Evolutionary conservation across 2,113 vertebrate species (phyloP), one percentile per base, ranked within the genome.

Genomic region (Eptesicus fuscus): DNA sequence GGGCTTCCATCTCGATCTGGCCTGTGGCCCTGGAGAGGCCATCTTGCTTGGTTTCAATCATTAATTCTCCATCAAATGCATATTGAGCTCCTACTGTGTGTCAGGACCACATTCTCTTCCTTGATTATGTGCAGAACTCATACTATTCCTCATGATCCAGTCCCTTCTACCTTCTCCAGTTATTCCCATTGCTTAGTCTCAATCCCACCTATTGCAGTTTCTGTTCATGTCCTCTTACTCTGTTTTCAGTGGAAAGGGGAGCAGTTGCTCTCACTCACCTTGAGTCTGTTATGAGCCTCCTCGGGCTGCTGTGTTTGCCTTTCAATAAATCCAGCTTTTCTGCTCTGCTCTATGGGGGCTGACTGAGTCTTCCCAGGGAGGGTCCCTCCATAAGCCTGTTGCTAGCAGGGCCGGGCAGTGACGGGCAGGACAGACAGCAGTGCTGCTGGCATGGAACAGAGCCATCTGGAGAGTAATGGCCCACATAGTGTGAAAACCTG

Each of bases 221-320:
- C 49, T 76, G 4, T 51, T 94, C 83, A 47, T 92, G 96, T 94
- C 61, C 84, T 92, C 79, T 77, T 71, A 42, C 13, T 94, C 86
- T 86, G 49, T 91, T 93, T 97, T 93, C 59, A 16, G 69, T 90
- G n/a, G 47, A 25, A 88, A 88, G 82, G 63, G 63, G 83, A 86
- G 74, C 47, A 5, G 9, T 89, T 67, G 47, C 86, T 91, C 59
- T 76, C 86, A 71, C 69, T 51, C 35, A 92, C n/a, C 59, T 16
- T 22, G 78, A 83, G 61, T 47, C 82, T 91, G 84, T 83, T 70
- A 53, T 85, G 59, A 65, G 53, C 78, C 37, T 93, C 53, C 9
- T 74, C 1, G 8, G 91, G 77, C 42, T 74, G 77, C 83, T 88
- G 18, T 79, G 88, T 95, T 95, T 93, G 70, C 85, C 40, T 93